These are phyloP conservation scores for Enteromius viviparus DNA, from an alignment of 2,797 vertebrate species.

Conservation along the genomic window DNA sequence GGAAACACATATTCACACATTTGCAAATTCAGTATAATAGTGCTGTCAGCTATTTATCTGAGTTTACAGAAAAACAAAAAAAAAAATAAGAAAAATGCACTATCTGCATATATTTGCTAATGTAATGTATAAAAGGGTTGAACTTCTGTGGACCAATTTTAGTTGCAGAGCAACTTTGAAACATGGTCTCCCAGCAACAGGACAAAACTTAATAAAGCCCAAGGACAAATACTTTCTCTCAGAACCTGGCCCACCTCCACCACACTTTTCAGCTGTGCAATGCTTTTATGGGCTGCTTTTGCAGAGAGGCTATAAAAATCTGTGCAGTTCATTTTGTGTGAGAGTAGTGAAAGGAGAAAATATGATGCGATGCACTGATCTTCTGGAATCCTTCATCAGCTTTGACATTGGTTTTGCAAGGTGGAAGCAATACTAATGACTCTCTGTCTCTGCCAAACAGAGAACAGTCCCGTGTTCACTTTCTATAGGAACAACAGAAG, in stretches of 20 bases:
- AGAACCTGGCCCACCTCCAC: conserved; percentile 27
- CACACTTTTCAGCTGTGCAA: conserved; percentile 31
- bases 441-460: conserved; percentile 41
- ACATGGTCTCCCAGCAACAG: conserved; percentile 35
- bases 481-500: conserved; percentile 48
- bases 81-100: neutral
- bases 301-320: conserved; percentile 51
- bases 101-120: neutral
- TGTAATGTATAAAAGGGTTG: neutral
- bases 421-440: conserved; percentile 46
- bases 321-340: conserved; percentile 41
- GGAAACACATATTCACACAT: neutral
- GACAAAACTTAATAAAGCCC: conserved; percentile 53
- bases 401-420: conserved; percentile 43
- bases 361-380: conserved; percentile 36
- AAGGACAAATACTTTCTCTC: conserved; percentile 48
- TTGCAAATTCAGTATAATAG: neutral
- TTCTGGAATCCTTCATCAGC: conserved; percentile 39
- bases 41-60: neutral
- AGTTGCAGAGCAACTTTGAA: conserved; percentile 29
- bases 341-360: conserved; percentile 39
- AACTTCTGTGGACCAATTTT: conserved; percentile 19
- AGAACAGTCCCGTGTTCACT: conserved; percentile 54
- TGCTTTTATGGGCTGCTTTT: conserved; percentile 48
- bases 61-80: neutral